phyloP scores from a whole-genome alignment of 2,888 invertebrate species.

The Ferdinandea cuprea region DNA sequence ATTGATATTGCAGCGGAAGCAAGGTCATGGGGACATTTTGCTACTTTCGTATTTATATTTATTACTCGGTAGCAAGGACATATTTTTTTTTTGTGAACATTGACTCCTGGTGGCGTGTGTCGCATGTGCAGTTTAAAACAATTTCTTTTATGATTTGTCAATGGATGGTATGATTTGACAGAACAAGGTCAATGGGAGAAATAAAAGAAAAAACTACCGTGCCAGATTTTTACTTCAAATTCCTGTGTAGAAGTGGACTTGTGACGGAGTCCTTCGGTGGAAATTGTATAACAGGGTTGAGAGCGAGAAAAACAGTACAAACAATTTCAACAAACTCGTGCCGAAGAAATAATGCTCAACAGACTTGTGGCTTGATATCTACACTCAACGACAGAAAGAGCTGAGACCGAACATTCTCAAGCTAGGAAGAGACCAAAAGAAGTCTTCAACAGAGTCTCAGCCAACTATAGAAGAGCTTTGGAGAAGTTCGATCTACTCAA shows the following conservation, averaged over 20 bases:
- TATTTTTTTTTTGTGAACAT: conserved; percentile 25
- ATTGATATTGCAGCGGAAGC: conserved; percentile 50
- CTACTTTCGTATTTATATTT: conserved; percentile 57
- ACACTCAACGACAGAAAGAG: no score
- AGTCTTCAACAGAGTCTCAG: no score
- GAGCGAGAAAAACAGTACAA: no score
- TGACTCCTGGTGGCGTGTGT: conserved; percentile 60
- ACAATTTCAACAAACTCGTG: no score
- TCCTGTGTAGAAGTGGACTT: neutral
- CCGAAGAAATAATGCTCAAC: no score
- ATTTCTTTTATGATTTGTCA: conserved; percentile 7
- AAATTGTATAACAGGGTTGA: no score
- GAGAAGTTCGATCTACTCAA: no score
- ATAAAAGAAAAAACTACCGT: neutral
- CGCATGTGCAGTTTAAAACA: neutral
- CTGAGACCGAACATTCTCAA: no score
- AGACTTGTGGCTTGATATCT: no score
- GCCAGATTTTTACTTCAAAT: neutral
- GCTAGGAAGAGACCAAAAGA: no score
- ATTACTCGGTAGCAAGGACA: conserved; percentile 63
- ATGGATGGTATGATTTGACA: conserved; percentile 31
- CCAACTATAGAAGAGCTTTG: no score
- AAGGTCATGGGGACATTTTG: conserved; percentile 52
- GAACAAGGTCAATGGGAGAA: conserved; percentile 39
- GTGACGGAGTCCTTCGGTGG: neutral